Evolutionary conservation across 2,888 invertebrate genomes (phyloP).

Genomic region (Plagodis pulveraria): DNA sequence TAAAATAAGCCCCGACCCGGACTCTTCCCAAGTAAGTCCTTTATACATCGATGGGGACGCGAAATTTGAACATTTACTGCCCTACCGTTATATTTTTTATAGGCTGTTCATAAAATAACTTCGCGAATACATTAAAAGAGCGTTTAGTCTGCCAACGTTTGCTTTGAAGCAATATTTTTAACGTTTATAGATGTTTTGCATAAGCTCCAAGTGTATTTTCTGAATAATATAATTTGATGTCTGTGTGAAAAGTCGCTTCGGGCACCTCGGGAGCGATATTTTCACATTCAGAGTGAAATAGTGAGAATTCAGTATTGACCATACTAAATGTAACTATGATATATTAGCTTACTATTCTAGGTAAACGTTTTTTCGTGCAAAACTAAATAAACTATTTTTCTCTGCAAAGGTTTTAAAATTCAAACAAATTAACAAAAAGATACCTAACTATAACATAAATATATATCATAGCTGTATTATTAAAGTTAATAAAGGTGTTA

Average conservation of each 20-base stretch:
- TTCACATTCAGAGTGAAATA: too few species aligned
- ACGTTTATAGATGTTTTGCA: slow-evolving; percentile 76
- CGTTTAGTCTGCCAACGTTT: slow-evolving; percentile 62
- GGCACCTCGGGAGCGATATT: not conserved
- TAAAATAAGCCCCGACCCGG: slow-evolving; percentile 60
- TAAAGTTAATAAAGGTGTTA: too few species aligned
- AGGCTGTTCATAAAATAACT: slow-evolving; percentile 78
- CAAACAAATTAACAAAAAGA: too few species aligned
- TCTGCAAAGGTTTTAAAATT: too few species aligned
- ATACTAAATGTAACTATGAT: too few species aligned
- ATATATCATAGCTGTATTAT: too few species aligned
- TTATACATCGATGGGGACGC: slow-evolving; percentile 68
- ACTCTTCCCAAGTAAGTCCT: slow-evolving; percentile 46
- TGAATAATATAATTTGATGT: slow-evolving; percentile 34
- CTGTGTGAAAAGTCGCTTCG: slow-evolving; percentile 34
- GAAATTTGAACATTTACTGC: slow-evolving; percentile 74
- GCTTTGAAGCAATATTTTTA: slow-evolving; percentile 70
- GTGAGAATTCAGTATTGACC: too few species aligned
- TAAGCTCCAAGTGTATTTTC: slow-evolving; percentile 54
- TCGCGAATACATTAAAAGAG: slow-evolving; percentile 73
- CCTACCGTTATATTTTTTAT: slow-evolving; percentile 75
- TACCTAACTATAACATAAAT: too few species aligned
- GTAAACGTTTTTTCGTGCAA: too few species aligned
- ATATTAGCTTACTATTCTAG: too few species aligned
- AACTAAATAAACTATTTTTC: too few species aligned